Percentiles rank a stretch among this genome's conserved stretches.
phyloP scores from a whole-genome alignment of 2,797 vertebrate species.

The Tenualosa ilisha region DNA sequence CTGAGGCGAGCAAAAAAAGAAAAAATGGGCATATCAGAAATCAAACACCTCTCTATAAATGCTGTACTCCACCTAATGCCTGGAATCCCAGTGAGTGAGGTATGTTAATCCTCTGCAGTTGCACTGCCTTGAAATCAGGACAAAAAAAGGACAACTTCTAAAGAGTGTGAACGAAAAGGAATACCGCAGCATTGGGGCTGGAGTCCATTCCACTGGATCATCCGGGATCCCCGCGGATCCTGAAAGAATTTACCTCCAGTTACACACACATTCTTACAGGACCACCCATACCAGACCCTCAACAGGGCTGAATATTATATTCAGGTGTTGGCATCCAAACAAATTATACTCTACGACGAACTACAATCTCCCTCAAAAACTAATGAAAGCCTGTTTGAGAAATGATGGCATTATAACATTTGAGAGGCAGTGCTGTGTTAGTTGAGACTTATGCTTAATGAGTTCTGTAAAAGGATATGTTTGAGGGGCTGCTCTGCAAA shows the following conservation, averaged over 20 bases:
- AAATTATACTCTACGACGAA: not conserved
- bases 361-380: not conserved
- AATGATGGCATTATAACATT: not conserved
- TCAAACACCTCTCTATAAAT: not conserved
- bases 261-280: not conserved
- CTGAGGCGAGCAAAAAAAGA: conserved; percentile 61
- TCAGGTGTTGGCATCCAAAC: not conserved
- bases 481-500: not conserved
- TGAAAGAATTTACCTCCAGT: conserved; percentile 56
- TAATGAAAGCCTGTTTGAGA: not conserved
- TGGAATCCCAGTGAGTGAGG: not conserved
- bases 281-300: not conserved
- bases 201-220: conserved; percentile 86
- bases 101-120: not conserved
- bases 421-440: not conserved
- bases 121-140: not conserved
- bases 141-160: not conserved
- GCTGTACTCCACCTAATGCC: not conserved
- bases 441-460: not conserved
- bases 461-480: not conserved
- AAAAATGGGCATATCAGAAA: not conserved
- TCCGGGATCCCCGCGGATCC: conserved; percentile 90
- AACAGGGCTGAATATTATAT: not conserved
- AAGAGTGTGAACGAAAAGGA: not conserved
- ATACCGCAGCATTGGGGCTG: conserved; percentile 86